Conservation (phyloP, 2,797 vertebrate species). For the Cossypha niveicapilla region DNA sequence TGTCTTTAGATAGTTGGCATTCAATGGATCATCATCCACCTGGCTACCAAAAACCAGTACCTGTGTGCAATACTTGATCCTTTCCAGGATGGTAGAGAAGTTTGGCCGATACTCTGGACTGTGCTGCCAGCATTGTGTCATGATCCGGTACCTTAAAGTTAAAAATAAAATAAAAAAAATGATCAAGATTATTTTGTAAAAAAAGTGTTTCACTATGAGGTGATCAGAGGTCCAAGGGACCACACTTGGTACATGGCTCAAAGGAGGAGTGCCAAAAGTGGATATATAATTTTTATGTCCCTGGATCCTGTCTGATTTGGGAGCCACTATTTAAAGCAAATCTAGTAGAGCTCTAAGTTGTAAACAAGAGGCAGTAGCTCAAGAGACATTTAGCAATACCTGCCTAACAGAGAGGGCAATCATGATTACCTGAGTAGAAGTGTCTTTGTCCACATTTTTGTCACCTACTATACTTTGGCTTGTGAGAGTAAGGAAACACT, state of each 20-base stretch:
- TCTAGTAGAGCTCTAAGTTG: not conserved
- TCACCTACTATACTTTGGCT: not conserved
- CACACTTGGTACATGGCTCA: not conserved
- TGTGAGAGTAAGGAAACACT: constrained; percentile 62
- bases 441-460: not conserved
- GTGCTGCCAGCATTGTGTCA: constrained; percentile 95
- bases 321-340: not conserved
- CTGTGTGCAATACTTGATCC: constrained; percentile 90
- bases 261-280: not conserved
- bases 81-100: constrained; percentile 89
- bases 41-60: constrained; percentile 62
- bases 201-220: not conserved
- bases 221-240: not conserved
- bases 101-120: constrained; percentile 87
- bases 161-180: not conserved
- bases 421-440: not conserved
- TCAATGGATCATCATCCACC: not conserved
- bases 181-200: not conserved
- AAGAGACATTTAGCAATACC: not conserved
- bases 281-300: not conserved
- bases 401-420: not conserved
- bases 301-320: not conserved
- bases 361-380: not conserved
- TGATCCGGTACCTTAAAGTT: constrained; percentile 83
- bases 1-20: not conserved